These are phyloP conservation scores for Pseudobourletiella spinata DNA, from an alignment of 1,140 invertebrate genomes.

Conservation along the genomic window DNA sequence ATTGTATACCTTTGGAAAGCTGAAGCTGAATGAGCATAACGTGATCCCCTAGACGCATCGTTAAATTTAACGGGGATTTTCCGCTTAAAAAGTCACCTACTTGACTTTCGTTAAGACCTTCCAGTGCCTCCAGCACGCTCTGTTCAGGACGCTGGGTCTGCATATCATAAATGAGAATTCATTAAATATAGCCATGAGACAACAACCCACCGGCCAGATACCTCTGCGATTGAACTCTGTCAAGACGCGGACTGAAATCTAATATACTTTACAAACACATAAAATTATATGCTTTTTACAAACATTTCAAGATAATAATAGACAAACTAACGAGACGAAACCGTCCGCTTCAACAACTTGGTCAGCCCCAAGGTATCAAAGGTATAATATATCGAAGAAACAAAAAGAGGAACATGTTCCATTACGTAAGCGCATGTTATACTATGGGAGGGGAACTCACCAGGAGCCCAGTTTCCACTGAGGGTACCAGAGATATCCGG, in stretches of 20 bases:
- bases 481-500: conserved; percentile 77
- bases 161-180: conserved; percentile 39
- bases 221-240: too few species aligned
- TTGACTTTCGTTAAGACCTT: conserved; percentile 84
- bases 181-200: not conserved
- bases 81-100: conserved; percentile 81
- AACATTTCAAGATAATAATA: too few species aligned
- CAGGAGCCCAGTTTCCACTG: conserved; percentile 85
- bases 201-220: too few species aligned
- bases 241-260: too few species aligned
- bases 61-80: conserved; percentile 83
- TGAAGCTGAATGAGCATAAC: conserved; percentile 95
- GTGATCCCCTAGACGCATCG: conserved; percentile 87
- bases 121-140: conserved; percentile 87
- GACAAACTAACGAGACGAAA: too few species aligned
- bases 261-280: too few species aligned
- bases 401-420: not conserved
- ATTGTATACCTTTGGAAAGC: conserved; percentile 73
- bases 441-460: conserved; percentile 52
- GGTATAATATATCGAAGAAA: not conserved
- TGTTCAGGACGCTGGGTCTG: conserved; percentile 84
- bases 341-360: too few species aligned
- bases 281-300: not conserved
- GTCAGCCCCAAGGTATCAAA: too few species aligned
- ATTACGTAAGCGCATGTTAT: not conserved